Base-by-base conservation (phyloP, 2,888 invertebrate genomes). In the Lithosia quadra region DNA sequence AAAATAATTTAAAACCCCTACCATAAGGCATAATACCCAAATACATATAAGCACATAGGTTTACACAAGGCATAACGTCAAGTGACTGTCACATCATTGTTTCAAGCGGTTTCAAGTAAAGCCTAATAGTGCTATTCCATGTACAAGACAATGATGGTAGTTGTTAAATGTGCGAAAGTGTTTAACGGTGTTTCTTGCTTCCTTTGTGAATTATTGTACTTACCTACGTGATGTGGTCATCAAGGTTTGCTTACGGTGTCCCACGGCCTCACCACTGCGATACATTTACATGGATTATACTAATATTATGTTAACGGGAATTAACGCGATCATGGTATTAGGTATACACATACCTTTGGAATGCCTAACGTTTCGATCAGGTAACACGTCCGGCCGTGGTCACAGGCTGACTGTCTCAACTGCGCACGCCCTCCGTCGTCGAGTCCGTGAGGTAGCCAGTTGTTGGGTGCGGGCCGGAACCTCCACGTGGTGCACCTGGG, bases 71-170 rank as follows among this genome's bases (percentile, higher is more conserved):
- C 36, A 8, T 18, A 7, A 43, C 61, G 18, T 61, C 34, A 55
- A 62, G 33, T 62, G 39, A 65, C 68, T 65, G 39, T 55, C 49
- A 69, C 64, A 49, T 66, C 67, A 75, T 75, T 71, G 67, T 75
- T 49, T 11, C 28, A 63, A 53, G 24, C 53, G 65, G 67, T 75
- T 49, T 11, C 28, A 63, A 53, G 24, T 56, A 67, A 49, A 66
- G 63, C 49, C 21, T 67, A 65, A 63, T 57, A 57, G n/a, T 61
- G 34, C 63, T 39, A 68, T 64, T 63, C 71, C n/a, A 69, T 24
- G 33, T 58, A n/a, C 61, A 56, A 68, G 69, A 75, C 66, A 73
- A 65, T 72, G 33, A 65, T 65, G 61, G 57, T 63, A 69, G 21
- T 28, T 34, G 34, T 53, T 28, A 28, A 49, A 49, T 53, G 49